Evolutionary conservation across 2,888 invertebrate genomes (phyloP).

Genomic region (Diadromus collaris): DNA sequence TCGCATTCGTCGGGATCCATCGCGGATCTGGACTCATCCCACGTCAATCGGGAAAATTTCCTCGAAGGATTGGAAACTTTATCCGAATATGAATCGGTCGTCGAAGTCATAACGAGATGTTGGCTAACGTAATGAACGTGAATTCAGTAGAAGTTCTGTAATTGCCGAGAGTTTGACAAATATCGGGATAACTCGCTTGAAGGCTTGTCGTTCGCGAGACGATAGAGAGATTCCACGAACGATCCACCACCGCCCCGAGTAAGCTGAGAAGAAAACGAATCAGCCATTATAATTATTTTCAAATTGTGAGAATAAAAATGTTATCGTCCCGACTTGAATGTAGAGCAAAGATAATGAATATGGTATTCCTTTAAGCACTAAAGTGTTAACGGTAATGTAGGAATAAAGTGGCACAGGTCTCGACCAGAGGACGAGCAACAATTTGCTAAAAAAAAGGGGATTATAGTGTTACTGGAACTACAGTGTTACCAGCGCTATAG

Average conservation of each 20-base stretch:
- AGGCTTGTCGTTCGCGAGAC: background rate
- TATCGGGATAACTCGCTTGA: background rate
- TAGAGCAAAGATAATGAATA: no score
- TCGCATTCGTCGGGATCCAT: constrained; percentile 49
- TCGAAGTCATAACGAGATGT: constrained; percentile 29
- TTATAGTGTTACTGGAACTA: no score
- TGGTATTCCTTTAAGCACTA: no score
- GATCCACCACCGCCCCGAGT: background rate
- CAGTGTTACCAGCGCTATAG: no score
- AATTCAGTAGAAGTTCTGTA: constrained; percentile 2
- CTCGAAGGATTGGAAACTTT: constrained; percentile 25
- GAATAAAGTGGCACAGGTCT: no score
- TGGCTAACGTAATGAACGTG: constrained; percentile 20
- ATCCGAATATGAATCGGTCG: constrained; percentile 4
- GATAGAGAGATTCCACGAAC: background rate
- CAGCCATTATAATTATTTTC: background rate
- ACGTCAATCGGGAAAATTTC: background rate
- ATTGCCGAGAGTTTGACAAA: background rate
- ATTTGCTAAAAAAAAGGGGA: no score
- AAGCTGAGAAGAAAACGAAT: background rate
- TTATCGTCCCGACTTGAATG: background rate
- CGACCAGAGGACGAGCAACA: no score
- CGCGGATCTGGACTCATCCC: constrained; percentile 5
- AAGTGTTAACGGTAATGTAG: no score
- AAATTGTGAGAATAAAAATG: background rate